phyloP scores from a whole-genome alignment of 2,888 invertebrate species.

The Encarsia formosa region DNA sequence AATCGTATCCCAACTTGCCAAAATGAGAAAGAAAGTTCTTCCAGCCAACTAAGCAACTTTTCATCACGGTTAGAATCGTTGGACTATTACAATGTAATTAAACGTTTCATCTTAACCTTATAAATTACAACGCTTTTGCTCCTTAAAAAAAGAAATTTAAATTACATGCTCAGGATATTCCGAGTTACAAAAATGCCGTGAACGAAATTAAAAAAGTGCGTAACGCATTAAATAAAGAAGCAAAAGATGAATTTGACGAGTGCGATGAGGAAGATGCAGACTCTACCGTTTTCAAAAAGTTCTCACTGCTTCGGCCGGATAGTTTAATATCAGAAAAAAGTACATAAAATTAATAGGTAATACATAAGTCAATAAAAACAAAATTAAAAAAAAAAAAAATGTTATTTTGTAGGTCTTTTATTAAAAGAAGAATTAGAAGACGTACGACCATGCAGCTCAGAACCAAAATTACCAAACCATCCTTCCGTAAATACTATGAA shows the following conservation, averaged over 20 bases:
- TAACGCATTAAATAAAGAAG: no score
- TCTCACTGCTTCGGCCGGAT: not conserved
- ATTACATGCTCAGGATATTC: slow-evolving; percentile 8
- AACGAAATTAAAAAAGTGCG: slow-evolving; percentile 7
- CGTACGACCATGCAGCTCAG: no score
- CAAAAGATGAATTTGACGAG: no score
- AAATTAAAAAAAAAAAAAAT: not conserved
- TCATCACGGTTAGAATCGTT: not conserved
- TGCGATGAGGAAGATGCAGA: no score
- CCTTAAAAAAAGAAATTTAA: not conserved
- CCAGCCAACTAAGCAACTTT: not conserved
- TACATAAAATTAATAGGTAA: no score
- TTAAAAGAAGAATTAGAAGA: no score
- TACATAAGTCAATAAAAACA: not conserved
- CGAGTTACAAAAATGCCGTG: not conserved
- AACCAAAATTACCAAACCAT: no score
- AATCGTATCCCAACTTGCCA: slow-evolving; percentile 3
- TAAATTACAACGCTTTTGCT: not conserved
- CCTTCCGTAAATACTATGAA: no score
- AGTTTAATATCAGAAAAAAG: slow-evolving; percentile 1
- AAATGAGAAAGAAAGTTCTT: not conserved
- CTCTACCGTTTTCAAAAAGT: not conserved
- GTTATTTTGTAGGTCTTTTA: no score
- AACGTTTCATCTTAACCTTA: not conserved
- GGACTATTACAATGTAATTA: slow-evolving; percentile 10